A percentile compares a stretch with the other conserved stretches of the same genome.
Conservation (phyloP, 2,888 invertebrate genomes). For the Oscheius sp. region DNA sequence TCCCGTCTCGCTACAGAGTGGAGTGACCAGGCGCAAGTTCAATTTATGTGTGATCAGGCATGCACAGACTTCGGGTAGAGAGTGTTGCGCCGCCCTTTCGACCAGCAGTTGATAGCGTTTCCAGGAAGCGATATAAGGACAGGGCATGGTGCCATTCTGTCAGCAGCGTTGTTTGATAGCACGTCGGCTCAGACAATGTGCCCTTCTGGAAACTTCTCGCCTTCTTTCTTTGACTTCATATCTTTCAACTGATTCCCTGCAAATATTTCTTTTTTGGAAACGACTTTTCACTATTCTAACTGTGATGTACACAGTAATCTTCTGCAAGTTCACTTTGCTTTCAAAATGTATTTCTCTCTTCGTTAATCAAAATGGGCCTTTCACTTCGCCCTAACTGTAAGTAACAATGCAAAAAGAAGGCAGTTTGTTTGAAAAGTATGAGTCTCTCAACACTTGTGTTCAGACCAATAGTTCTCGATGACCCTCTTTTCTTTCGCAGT, state of each 20-base stretch:
- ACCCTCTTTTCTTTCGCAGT: no score
- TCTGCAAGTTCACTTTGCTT: neutral
- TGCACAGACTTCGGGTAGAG: conserved; percentile 23
- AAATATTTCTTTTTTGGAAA: neutral
- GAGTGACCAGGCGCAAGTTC: conserved; percentile 11
- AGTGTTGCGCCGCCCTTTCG: conserved; percentile 25
- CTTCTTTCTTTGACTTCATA: neutral
- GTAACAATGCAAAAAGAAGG: no score
- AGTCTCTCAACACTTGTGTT: no score
- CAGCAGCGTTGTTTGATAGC: neutral
- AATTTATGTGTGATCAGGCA: neutral
- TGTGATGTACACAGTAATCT: neutral
- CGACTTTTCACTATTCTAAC: neutral
- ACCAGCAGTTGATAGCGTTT: conserved; percentile 16
- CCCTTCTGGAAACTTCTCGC: neutral
- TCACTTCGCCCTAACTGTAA: no score
- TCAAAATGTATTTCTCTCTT: neutral
- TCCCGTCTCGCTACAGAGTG: neutral
- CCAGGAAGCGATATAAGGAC: conserved; percentile 14
- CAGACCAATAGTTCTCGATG: no score
- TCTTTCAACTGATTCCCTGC: neutral
- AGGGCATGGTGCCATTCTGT: conserved; percentile 1
- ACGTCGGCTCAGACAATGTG: neutral
- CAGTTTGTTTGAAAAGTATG: no score
- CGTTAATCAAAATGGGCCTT: no score